These are phyloP conservation scores for Agonopterix arenella DNA, from an alignment of 2,888 invertebrate species.

Conservation along the genomic window DNA sequence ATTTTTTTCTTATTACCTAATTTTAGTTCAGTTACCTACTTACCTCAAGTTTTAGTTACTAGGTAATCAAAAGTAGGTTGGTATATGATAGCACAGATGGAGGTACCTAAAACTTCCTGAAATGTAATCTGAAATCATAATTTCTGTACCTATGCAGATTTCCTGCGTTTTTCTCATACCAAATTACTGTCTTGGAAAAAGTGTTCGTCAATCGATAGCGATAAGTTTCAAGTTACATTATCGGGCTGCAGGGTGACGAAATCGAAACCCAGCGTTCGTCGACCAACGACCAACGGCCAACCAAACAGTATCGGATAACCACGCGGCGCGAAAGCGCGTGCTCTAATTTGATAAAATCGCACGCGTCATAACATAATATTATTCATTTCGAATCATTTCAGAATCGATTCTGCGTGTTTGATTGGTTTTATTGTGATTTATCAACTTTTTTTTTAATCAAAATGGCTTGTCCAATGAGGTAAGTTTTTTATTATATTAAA, in stretches of 20 bases:
- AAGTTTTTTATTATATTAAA: constrained; percentile 13
- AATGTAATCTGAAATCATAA: too few relatives aligned
- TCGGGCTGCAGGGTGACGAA: constrained; percentile 39
- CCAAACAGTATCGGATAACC: constrained; percentile 30
- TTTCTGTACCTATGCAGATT: neutral
- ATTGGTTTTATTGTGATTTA: constrained; percentile 6
- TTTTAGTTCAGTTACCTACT: too few relatives aligned
- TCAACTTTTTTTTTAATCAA: constrained; percentile 15
- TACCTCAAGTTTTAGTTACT: too few relatives aligned
- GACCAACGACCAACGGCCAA: neutral
- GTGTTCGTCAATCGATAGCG: constrained; percentile 13
- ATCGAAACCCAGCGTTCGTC: constrained; percentile 19
- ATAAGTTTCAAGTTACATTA: constrained; percentile 34
- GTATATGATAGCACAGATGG: too few relatives aligned
- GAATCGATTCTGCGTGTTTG: constrained; percentile 13
- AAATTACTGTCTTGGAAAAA: neutral
- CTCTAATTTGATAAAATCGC: too few relatives aligned
- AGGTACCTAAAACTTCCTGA: too few relatives aligned
- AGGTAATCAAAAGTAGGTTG: too few relatives aligned
- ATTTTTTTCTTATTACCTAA: too few relatives aligned
- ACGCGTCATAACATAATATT: too few relatives aligned
- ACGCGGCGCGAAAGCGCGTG: constrained; percentile 36
- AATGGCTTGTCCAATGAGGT: constrained; percentile 71
- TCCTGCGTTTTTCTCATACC: constrained; percentile 2
- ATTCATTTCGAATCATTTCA: constrained; percentile 6